Evolutionary conservation across 2,113 vertebrate species (phyloP).

Genomic region (Megalops atlanticus): DNA sequence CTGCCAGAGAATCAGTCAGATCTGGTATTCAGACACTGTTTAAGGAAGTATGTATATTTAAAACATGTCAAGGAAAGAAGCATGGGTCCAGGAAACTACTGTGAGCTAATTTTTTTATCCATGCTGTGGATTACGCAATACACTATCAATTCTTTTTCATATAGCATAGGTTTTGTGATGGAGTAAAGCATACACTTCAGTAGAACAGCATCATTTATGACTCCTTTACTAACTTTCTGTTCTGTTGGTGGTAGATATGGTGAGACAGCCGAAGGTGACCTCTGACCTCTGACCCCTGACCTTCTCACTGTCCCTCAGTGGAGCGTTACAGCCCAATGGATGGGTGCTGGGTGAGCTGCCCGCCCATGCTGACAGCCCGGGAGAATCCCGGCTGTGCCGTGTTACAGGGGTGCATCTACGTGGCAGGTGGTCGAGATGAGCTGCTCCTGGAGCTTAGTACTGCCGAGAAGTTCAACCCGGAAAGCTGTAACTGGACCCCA

Average conservation of each 20-base stretch:
- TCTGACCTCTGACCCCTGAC: slow-evolving; percentile 17
- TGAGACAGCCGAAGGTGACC: neutral
- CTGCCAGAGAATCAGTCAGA: neutral
- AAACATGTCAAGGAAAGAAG: too few relatives aligned
- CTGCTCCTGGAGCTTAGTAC: slow-evolving; percentile 56
- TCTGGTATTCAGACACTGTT: neutral
- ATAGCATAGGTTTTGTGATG: neutral
- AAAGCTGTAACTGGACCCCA: slow-evolving; percentile 53
- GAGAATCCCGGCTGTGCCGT: slow-evolving; percentile 58
- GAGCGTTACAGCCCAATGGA: slow-evolving; percentile 62
- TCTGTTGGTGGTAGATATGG: too few relatives aligned
- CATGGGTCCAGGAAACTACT: neutral
- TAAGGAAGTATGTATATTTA: neutral
- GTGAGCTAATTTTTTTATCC: neutral
- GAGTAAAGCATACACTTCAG: too few relatives aligned
- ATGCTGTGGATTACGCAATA: neutral
- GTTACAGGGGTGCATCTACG: slow-evolving; percentile 59
- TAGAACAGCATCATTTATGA: too few relatives aligned
- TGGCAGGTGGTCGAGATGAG: slow-evolving; percentile 61
- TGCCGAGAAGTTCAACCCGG: slow-evolving; percentile 58
- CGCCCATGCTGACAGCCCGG: slow-evolving; percentile 57
- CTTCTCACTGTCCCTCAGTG: slow-evolving; percentile 49
- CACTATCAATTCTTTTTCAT: neutral
- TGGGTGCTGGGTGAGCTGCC: slow-evolving; percentile 55
- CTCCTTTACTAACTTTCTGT: neutral